These are phyloP conservation scores for Allacma fusca DNA, from an alignment of 2,888 invertebrate genomes.

Conservation along the genomic window DNA sequence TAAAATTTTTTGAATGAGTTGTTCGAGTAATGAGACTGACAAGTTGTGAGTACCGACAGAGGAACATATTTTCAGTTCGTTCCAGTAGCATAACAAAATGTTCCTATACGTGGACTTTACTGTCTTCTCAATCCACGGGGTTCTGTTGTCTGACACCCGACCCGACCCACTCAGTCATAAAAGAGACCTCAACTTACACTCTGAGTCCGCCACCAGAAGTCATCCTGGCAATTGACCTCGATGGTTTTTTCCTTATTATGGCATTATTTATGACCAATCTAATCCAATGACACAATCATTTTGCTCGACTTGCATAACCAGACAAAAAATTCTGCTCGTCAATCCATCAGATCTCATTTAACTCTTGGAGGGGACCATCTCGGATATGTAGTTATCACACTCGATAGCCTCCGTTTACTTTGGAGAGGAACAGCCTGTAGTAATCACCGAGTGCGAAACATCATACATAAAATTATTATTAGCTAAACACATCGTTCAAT, in stretches of 20 bases:
- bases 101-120: too few relatives aligned
- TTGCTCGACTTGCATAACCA: conserved; percentile 40
- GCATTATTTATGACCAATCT: conserved; percentile 62
- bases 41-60: neutral
- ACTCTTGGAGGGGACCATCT: conserved; percentile 34
- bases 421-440: neutral
- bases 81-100: neutral
- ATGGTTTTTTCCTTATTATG: conserved; percentile 62
- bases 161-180: conserved; percentile 26
- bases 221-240: conserved; percentile 61
- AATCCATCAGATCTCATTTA: conserved; percentile 47
- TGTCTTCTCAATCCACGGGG: neutral
- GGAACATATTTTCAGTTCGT: neutral
- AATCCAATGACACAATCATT: conserved; percentile 55
- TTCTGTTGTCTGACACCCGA: conserved; percentile 22
- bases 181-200: conserved; percentile 20
- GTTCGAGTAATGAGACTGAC: neutral
- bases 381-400: conserved; percentile 33
- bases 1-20: neutral
- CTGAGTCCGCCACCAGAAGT: conserved; percentile 40
- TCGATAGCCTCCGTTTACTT: conserved; percentile 11
- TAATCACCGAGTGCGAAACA: conserved; percentile 14
- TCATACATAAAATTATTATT: conserved; percentile 21
- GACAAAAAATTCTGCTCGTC: conserved; percentile 35
- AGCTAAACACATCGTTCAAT: conserved; percentile 17